Evolutionary conservation across 2,113 vertebrate species (phyloP), one percentile per base, ranked within the genome.

Genomic region (Petromus typicus): DNA sequence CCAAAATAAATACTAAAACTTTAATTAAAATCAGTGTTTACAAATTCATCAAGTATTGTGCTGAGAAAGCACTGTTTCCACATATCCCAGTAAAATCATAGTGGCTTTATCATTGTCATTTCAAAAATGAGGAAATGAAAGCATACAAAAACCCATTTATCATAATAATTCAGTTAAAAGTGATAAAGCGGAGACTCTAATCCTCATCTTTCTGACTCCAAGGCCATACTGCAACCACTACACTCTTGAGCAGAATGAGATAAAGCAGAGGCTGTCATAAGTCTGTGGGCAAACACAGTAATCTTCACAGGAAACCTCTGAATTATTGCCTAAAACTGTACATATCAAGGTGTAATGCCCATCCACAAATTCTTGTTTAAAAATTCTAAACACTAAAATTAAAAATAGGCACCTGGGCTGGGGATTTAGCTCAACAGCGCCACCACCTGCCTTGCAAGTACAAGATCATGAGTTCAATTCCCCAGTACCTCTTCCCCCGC

Each of bases 1-100:
- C 56, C 43, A 78, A 86, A 94, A 84, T 30, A 85, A 79, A 56
- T 16, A 66, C 78, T 76, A 91, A 91, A 89, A 32, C 61, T 93
- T 79, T 75, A 75, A 91, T 84, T 93, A 59, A 92, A 86, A 76
- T 13, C 80, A 3, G 14, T 89, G 6, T 43, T 86, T 51, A 63
- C 69, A 83, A 78, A 25, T 61, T 37, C 63, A 43, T 64, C 71
- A 96, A 75, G 64, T 66, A 61, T 9, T 63, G 4, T 27, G 37
- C 61, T 83, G 5, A 87, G n/a, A 9, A 83, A 67, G 17, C 45
- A 71, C 34, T 76, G 69, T 88, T 90, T 86, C 27, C 78, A 93
- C 54, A 92, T 11, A 86, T 48, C 3, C 37, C 13, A 73, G 5
- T 20, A 76, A 95, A 30, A 54, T 45, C 59, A 10, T 17, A 73